Percentiles rank a stretch among this genome's conserved stretches.
phyloP scores from a whole-genome alignment of 2,797 vertebrate species.

The Balearica regulorum region DNA sequence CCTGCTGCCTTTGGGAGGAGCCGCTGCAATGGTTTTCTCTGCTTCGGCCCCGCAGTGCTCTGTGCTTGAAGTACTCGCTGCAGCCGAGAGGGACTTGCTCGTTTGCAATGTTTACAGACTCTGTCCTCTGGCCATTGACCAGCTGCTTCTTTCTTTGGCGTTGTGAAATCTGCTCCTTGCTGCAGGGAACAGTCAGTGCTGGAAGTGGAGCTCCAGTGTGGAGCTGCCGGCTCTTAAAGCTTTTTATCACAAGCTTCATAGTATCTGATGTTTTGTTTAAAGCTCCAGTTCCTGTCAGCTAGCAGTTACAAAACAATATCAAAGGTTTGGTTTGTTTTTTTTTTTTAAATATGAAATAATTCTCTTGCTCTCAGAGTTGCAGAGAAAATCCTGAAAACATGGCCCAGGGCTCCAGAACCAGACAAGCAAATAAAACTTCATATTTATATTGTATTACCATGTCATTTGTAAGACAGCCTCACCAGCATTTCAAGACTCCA shows the following conservation, averaged over 20 bases:
- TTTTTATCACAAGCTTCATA: slow-evolving; percentile 7
- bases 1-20: background rate
- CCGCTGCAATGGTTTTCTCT: background rate
- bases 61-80: background rate
- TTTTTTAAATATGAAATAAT: background rate
- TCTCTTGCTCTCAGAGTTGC: background rate
- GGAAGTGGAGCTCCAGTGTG: background rate
- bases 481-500: background rate
- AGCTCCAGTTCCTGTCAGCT: background rate
- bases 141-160: background rate
- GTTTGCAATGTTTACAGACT: background rate
- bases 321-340: background rate
- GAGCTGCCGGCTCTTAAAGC: background rate
- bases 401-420: background rate
- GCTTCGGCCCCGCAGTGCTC: fast-evolving
- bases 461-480: background rate
- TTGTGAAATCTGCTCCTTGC: slow-evolving; percentile 23
- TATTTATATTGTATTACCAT: background rate
- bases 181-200: background rate
- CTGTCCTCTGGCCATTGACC: background rate
- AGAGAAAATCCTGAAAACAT: slow-evolving; percentile 18
- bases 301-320: slow-evolving; percentile 17
- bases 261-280: slow-evolving; percentile 11
- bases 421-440: slow-evolving; percentile 2
- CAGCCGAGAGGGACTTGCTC: background rate